Conservation (phyloP, 2,797 vertebrate species). For the Sebastes variabilis region DNA sequence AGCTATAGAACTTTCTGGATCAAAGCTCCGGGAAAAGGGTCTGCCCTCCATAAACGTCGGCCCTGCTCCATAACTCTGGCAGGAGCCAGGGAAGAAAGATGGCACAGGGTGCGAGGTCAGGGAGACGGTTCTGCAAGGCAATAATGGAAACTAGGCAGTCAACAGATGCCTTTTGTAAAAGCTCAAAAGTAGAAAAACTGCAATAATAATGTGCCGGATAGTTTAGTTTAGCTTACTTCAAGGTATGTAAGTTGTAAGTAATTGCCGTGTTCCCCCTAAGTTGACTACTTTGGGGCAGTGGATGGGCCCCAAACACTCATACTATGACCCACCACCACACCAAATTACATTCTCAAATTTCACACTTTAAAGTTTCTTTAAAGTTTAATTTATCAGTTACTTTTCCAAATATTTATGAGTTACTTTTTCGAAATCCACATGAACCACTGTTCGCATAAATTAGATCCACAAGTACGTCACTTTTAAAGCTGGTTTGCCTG, state of each 20-base stretch:
- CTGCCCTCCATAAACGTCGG: conserved; percentile 73
- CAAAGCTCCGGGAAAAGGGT: conserved; percentile 74
- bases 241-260: not conserved
- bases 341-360: not conserved
- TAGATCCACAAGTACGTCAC: not conserved
- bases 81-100: conserved; percentile 70
- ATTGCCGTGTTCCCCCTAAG: not conserved
- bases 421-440: not conserved
- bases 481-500: not conserved
- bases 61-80: conserved; percentile 71
- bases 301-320: not conserved
- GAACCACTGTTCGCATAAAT: too few species aligned
- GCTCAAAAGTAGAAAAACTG: not conserved
- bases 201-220: not conserved
- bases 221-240: not conserved
- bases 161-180: conserved; percentile 47
- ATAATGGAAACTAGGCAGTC: conserved; percentile 55
- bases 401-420: not conserved
- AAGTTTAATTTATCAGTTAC: not conserved
- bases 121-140: conserved; percentile 44
- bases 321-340: not conserved
- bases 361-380: not conserved
- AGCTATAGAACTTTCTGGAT: conserved; percentile 71
- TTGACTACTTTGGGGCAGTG: not conserved
- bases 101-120: conserved; percentile 63